Evolutionary conservation across 2,797 vertebrate species (phyloP).

Genomic region (Meda fulgida): DNA sequence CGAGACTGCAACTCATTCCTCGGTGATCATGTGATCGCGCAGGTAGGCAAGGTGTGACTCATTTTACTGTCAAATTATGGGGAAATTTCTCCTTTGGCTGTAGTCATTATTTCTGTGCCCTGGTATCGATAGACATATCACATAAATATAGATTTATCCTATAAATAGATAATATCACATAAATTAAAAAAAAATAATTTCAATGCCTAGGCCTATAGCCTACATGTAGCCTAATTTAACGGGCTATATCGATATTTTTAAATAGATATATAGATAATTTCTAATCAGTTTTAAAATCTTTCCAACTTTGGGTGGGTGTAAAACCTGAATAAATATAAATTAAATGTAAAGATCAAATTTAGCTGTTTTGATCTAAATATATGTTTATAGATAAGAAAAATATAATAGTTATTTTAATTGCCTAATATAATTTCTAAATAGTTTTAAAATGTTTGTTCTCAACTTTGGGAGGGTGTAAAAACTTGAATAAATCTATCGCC

Average conservation of each 20-base stretch:
- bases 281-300: not conserved
- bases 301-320: not conserved
- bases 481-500: not conserved
- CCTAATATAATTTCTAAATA: not conserved
- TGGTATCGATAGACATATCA: not conserved
- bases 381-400: not conserved
- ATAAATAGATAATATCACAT: not conserved
- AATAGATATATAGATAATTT: not conserved
- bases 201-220: no score
- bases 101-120: conserved; percentile 3
- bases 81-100: not conserved
- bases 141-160: not conserved
- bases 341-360: not conserved
- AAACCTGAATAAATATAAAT: not conserved
- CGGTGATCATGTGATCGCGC: conserved; percentile 47
- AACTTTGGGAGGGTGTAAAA: not conserved
- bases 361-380: not conserved
- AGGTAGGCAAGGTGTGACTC: conserved; percentile 54
- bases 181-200: not conserved
- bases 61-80: conserved; percentile 35
- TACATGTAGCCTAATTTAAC: not conserved
- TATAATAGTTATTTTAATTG: not conserved
- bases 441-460: not conserved
- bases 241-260: no score
- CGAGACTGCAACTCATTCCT: not conserved